Evolutionary conservation across 2,888 invertebrate genomes (phyloP), one percentile per base, ranked within the genome.

Genomic region (Morpho helenor): DNA sequence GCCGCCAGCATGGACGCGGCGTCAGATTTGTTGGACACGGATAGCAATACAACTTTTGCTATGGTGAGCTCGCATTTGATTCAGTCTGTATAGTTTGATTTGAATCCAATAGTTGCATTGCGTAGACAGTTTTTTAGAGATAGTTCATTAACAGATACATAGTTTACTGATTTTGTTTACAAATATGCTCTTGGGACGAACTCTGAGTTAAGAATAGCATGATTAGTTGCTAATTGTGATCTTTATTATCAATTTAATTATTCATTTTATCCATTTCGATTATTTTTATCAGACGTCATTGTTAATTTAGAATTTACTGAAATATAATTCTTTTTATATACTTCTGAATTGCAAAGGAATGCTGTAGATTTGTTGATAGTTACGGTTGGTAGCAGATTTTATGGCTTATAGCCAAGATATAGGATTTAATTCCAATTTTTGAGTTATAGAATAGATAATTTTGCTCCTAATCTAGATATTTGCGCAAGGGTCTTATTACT

Each of bases 21-120:
- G 50, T 95, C 96, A 46, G 97, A 97, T 80, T 92, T 96, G 65
- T 92, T 97, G 75, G 97, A 97, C 77, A 94, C 95, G 41, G 97
- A 97, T 82, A 96, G 96, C 84, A 94, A 96, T 75, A 95, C 96
- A 60, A 96, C 96, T 63, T 97, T 97, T 84, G 96, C 96, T 79
- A 97, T 98, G 97, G 97, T 97, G 94, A 94, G 93, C 90, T 80
- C 82, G 80, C 66, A 55, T 55, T 53, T 58, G 54, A 47, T 55
- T 51, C n/a, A 39, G 23, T n/a, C 10, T 54, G 48, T 8, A 46
- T 49, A 49, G 48, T 55, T 58, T 53, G 44, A 42, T 50, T 46
- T 50, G 49, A 31, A 16, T 8, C 23, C 16, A n/a, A 49, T 55
- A 55, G 55, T 49, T 55, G 55, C 55, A 55, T 55, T 49, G 16